Percentiles rank a stretch among this genome's conserved stretches.
phyloP scores from a whole-genome alignment of 2,797 vertebrate species.

The Chromobotia macracanthus region DNA sequence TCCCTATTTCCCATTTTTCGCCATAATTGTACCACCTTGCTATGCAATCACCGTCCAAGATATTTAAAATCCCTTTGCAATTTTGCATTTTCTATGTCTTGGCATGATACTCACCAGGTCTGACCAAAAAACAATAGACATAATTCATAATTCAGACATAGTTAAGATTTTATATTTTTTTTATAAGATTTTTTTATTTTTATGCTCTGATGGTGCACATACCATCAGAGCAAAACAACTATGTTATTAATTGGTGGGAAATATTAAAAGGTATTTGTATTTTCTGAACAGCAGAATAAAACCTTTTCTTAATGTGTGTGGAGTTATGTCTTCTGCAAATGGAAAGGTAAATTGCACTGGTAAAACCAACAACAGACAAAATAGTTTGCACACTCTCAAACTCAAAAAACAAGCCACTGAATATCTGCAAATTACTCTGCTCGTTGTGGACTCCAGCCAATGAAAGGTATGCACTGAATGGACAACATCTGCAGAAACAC shows the following conservation, averaged over 20 bases:
- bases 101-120: too few species aligned
- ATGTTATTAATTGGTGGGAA: constrained; percentile 57
- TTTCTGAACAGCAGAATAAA: constrained; percentile 42
- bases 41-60: too few species aligned
- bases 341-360: constrained; percentile 66
- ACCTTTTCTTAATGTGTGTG: constrained; percentile 65
- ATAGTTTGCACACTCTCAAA: constrained; percentile 74
- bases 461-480: constrained; percentile 80
- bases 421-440: constrained; percentile 79
- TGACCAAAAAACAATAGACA: too few species aligned
- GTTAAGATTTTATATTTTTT: constrained; percentile 41
- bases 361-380: constrained; percentile 72
- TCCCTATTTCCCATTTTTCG: too few species aligned
- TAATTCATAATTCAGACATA: too few species aligned
- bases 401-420: constrained; percentile 75
- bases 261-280: constrained; percentile 44
- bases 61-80: too few species aligned
- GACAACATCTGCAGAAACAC: constrained; percentile 82
- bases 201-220: too few species aligned
- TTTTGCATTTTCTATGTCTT: too few species aligned
- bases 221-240: constrained; percentile 48
- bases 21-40: too few species aligned
- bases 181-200: too few species aligned
- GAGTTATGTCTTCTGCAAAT: constrained; percentile 63
- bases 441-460: constrained; percentile 78